A percentile compares a stretch with the other conserved stretches of the same genome.
Evolutionary conservation across 2,888 invertebrate species (phyloP).

Genomic region (Rosalia funebris): DNA sequence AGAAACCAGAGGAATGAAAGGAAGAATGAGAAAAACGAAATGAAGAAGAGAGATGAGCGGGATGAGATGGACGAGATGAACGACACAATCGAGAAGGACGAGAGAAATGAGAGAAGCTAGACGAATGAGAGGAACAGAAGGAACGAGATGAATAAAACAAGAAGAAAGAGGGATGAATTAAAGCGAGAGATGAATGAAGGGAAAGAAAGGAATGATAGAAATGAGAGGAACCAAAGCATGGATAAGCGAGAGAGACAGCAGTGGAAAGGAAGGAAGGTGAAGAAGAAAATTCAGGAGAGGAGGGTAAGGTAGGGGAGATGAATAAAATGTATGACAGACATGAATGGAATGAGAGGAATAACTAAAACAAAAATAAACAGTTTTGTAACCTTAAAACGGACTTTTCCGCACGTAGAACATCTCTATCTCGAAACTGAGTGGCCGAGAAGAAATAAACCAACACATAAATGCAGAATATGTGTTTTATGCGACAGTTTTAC

Average conservation of each 20-base stretch:
- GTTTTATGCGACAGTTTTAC: no score
- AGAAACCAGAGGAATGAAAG: neutral
- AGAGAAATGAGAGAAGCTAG: neutral
- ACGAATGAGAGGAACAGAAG: neutral
- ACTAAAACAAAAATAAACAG: no score
- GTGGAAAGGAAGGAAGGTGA: no score
- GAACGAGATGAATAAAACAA: neutral
- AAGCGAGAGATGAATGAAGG: neutral
- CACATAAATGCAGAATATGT: no score
- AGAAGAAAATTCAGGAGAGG: neutral
- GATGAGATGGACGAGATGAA: neutral
- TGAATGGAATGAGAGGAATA: neutral
- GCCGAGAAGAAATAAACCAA: no score
- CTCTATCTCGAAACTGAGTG: no score
- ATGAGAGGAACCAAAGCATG: neutral
- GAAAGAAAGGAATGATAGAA: neutral
- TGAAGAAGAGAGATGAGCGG: neutral
- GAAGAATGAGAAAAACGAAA: neutral
- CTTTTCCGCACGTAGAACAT: no score
- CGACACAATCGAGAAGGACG: neutral
- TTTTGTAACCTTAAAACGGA: no score
- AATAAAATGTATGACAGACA: neutral
- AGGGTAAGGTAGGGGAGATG: neutral
- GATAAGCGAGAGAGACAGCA: neutral
- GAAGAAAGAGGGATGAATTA: neutral